Evolutionary conservation across 2,113 vertebrate species (phyloP).

Genomic region (Talpa occidentalis): DNA sequence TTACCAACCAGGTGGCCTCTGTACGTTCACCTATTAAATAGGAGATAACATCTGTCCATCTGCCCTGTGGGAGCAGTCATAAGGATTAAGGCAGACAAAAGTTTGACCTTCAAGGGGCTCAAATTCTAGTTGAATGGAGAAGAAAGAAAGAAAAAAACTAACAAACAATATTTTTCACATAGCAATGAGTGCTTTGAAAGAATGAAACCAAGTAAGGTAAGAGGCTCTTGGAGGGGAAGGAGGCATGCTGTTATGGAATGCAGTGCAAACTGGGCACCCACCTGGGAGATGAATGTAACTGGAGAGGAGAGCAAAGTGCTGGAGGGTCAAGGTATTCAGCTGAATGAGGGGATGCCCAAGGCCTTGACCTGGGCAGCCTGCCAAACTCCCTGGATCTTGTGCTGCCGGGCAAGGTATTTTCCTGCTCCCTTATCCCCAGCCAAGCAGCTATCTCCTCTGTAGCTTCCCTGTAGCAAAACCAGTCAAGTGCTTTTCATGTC

Average conservation of each 20-base stretch:
- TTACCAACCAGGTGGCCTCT: not conserved
- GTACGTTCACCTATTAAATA: not conserved
- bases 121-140: constrained; percentile 5
- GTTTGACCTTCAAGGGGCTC: not conserved
- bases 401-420: not conserved
- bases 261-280: not conserved
- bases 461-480: not conserved
- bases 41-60: not conserved
- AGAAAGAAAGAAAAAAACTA: not conserved
- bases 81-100: constrained; percentile 19
- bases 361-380: not conserved
- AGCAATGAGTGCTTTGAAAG: not conserved
- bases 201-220: constrained; percentile 19
- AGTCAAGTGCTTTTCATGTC: not conserved
- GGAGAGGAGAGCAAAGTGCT: not conserved
- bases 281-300: not conserved
- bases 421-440: not conserved
- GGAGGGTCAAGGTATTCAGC: not conserved
- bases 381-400: not conserved
- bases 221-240: not conserved
- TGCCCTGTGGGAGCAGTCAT: not conserved
- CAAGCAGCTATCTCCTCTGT: not conserved
- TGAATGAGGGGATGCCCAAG: not conserved
- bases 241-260: not conserved
- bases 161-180: constrained; percentile 33